Evolutionary conservation across 2,888 invertebrate species (phyloP).

Genomic region (Xestia sexstrigata): DNA sequence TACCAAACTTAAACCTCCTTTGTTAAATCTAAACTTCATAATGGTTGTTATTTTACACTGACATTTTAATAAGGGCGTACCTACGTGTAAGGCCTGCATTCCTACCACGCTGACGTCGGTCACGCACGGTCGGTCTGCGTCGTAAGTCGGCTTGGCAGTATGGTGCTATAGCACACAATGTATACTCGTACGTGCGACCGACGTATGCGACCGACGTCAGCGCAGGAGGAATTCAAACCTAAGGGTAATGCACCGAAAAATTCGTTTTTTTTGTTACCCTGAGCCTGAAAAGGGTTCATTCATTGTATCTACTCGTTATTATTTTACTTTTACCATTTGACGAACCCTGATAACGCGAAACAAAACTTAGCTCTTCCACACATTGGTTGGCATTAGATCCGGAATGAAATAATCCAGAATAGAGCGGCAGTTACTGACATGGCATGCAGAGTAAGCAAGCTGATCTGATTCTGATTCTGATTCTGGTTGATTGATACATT

Average conservation of each 20-base stretch:
- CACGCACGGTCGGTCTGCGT: too few species aligned
- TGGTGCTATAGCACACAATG: too few species aligned
- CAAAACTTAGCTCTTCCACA: neutral
- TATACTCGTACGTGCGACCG: too few species aligned
- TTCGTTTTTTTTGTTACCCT: neutral
- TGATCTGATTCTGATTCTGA: too few species aligned
- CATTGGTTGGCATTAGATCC: neutral
- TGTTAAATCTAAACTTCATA: neutral
- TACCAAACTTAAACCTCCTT: neutral
- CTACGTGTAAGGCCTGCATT: too few species aligned
- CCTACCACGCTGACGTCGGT: too few species aligned
- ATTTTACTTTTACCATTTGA: neutral
- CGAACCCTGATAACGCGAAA: neutral
- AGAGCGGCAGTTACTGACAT: neutral
- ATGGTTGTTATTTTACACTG: neutral
- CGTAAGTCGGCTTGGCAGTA: too few species aligned
- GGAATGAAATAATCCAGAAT: neutral
- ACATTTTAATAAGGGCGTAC: neutral
- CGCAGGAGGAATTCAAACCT: too few species aligned
- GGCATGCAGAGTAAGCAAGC: neutral
- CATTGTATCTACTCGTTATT: neutral
- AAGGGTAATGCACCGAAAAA: neutral
- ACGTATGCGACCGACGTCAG: too few species aligned
- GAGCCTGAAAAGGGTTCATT: neutral
- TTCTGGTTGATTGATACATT: too few species aligned